phyloP scores from a whole-genome alignment of 30 jellyfish, hydroid and myxozoan genomes.

The Hydra vulgaris region DNA sequence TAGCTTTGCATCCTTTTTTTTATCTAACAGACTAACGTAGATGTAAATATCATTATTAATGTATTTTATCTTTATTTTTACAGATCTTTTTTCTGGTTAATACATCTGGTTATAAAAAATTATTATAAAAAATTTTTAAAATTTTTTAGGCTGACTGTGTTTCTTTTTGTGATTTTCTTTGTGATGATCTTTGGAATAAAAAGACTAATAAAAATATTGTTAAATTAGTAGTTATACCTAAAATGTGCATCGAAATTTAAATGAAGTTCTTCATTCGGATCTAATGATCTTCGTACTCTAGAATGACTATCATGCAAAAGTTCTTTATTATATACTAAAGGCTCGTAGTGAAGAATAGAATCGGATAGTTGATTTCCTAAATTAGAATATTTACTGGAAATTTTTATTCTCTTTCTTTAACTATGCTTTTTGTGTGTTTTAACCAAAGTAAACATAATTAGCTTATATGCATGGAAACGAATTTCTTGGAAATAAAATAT shows the following conservation, averaged over 20 bases:
- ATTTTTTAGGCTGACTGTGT: too few relatives aligned
- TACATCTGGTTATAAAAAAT: too few relatives aligned
- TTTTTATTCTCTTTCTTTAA: not conserved
- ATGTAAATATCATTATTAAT: too few relatives aligned
- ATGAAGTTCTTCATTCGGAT: constrained; percentile 40
- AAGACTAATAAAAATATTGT: not conserved
- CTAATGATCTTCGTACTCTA: constrained; percentile 51
- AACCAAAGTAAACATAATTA: too few relatives aligned
- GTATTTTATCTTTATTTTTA: too few relatives aligned
- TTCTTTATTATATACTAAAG: constrained; percentile 41
- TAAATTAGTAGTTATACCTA: constrained; percentile 33
- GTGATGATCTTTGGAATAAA: not conserved
- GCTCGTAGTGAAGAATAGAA: constrained; percentile 57
- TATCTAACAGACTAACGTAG: too few relatives aligned
- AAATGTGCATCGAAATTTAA: constrained; percentile 64
- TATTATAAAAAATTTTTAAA: too few relatives aligned
- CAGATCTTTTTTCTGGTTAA: too few relatives aligned
- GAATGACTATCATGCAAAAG: constrained; percentile 31
- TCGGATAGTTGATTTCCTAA: constrained; percentile 52
- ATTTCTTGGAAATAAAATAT: too few relatives aligned
- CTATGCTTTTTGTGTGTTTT: too few relatives aligned
- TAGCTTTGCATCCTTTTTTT: too few relatives aligned
- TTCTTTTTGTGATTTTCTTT: not conserved
- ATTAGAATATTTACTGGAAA: not conserved
- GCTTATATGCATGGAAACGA: too few relatives aligned